Base-by-base conservation (phyloP, 2,113 vertebrate species). In the Aspidoscelis tigris region DNA sequence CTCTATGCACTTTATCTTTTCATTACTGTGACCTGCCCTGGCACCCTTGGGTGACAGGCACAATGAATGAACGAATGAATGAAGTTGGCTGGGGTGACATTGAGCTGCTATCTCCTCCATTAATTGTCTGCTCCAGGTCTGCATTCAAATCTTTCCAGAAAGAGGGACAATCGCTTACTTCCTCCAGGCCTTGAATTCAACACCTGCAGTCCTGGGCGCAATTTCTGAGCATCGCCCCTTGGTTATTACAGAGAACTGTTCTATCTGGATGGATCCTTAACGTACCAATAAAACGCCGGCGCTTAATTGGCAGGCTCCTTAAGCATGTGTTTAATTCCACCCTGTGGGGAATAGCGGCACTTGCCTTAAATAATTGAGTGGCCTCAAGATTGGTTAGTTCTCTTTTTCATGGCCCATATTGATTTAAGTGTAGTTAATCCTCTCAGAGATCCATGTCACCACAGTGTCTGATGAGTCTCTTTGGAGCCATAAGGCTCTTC, bases 341-440 rank as follows among this genome's bases (percentile, higher is more conserved):
- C 76, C 83, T 80, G 43, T 33, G 43, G 83, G 77, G 77, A 74
- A 80, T 73, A 50, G 41, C n/a, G 83, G 26, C 83, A 7, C 76
- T 65, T 55, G 4, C n/a, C 83, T 80, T 85, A 85, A 85, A 85
- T 85, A 85, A 85, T 85, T 85, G 83, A 85, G 83, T 85, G 83
- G 78, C 83, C 58, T 1, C 83, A 80, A 85, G 83, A 85, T 85
- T 85, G 83, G 76, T 85, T 85, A 65, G 83, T 73, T 85, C 83
- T 73, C 76, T 85, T 33, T 85, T 85, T 85, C 83, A 85, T 85
- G 83, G 71, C 83, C 58, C 76, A n/a, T 80, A 85, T 85, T 85
- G 83, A 85, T 85, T 85, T 85, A 80, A 85, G 83, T 50, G 58
- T 74, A 74, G 83, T 85, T 85, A 85, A 85, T 85, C 83, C 83